Conservation (phyloP, 2,113 vertebrate species). For the Eublepharis macularius region DNA sequence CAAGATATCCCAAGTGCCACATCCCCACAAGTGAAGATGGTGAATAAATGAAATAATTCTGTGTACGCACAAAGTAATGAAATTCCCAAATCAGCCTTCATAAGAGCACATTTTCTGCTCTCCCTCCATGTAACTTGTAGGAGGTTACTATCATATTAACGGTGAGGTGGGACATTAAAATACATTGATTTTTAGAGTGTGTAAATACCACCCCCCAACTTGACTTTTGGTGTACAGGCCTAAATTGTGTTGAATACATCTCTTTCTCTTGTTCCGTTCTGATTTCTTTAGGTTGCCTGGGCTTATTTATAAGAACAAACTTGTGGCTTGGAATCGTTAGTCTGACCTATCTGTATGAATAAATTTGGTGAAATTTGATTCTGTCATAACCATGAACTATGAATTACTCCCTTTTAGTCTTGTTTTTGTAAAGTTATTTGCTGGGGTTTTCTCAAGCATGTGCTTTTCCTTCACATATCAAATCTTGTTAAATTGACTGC, state of each 20-base stretch:
- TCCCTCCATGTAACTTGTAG: neutral
- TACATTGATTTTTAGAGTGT: neutral
- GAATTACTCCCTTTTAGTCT: slow-evolving; percentile 10
- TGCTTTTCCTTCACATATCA: neutral
- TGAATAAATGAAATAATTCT: neutral
- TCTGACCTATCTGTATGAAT: slow-evolving; percentile 63
- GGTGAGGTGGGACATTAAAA: neutral
- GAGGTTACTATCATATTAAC: neutral
- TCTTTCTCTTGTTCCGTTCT: neutral
- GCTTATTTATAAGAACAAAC: slow-evolving; percentile 63
- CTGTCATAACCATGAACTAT: slow-evolving; percentile 50
- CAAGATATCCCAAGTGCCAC: neutral
- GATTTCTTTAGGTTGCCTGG: slow-evolving; percentile 26
- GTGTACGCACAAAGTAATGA: neutral
- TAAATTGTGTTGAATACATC: too few relatives aligned
- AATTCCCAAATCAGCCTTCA: neutral
- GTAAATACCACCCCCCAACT: too few relatives aligned
- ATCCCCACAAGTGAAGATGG: neutral
- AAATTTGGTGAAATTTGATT: slow-evolving; percentile 69
- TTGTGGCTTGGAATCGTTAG: slow-evolving; percentile 56
- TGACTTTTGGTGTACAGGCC: too few relatives aligned
- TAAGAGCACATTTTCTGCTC: neutral
- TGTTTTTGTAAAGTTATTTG: neutral
- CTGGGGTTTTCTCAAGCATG: neutral
- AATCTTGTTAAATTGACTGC: neutral